phyloP scores from a whole-genome alignment of 2,113 vertebrate genomes.

The Atlantisia rogersi region DNA sequence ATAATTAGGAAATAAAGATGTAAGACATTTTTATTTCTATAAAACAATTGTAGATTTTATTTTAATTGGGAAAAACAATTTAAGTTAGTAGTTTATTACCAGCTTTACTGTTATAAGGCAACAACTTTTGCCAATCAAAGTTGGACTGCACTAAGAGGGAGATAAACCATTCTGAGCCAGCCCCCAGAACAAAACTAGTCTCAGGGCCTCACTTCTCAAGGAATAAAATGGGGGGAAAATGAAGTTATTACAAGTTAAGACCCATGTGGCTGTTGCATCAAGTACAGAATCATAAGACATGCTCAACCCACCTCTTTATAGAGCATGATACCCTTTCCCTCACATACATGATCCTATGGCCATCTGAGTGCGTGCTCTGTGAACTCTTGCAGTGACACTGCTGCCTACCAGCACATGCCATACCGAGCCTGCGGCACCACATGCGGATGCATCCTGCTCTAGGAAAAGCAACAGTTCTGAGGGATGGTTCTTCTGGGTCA shows the following conservation, averaged over 20 bases:
- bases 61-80: background rate
- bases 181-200: background rate
- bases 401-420: background rate
- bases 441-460: accelerated
- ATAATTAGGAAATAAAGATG: background rate
- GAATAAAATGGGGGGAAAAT: background rate
- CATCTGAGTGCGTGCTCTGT: accelerated
- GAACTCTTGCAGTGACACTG: background rate
- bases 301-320: background rate
- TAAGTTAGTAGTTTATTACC: background rate
- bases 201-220: background rate
- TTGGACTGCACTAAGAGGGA: background rate
- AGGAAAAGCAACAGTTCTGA: background rate
- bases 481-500: accelerated
- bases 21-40: background rate
- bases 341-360: background rate
- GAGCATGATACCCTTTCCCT: background rate
- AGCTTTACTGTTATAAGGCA: background rate
- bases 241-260: background rate
- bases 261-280: background rate
- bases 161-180: background rate
- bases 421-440: background rate
- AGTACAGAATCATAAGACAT: accelerated
- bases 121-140: background rate
- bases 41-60: background rate